A percentile compares a stretch with the other conserved stretches of the same genome.
phyloP scores from a whole-genome alignment of 37 sponge, comb jelly and placozoan genomes.

The Tethya wilhelma region DNA sequence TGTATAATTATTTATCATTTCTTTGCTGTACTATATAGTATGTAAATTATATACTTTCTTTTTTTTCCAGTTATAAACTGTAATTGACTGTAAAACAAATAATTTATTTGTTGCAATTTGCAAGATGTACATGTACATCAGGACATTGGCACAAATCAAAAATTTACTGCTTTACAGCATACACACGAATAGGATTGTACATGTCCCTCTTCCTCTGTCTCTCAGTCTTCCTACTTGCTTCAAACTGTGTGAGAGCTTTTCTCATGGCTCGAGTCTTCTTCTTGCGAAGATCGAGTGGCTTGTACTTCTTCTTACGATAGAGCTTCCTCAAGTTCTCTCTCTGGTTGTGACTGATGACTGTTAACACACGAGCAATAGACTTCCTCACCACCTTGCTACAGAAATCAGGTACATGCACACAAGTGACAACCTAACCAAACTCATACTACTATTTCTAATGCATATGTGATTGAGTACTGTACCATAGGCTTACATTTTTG shows the following conservation, averaged over 20 bases:
- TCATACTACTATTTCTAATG: neutral
- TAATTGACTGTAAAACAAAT: too few relatives aligned
- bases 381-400: slow-evolving; percentile 91
- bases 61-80: too few relatives aligned
- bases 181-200: slow-evolving; percentile 87
- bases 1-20: too few relatives aligned
- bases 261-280: slow-evolving; percentile 97
- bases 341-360: slow-evolving; percentile 92
- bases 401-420: neutral
- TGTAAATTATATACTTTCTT: too few relatives aligned
- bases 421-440: neutral
- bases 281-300: slow-evolving; percentile 92
- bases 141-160: too few relatives aligned
- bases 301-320: slow-evolving; percentile 93
- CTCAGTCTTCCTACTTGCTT: slow-evolving; percentile 77
- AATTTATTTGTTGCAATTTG: too few relatives aligned
- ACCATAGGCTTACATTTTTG: slow-evolving; percentile 82
- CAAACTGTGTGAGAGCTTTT: slow-evolving; percentile 77
- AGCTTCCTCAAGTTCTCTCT: slow-evolving; percentile 92
- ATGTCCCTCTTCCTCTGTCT: slow-evolving; percentile 89
- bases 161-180: slow-evolving; percentile 81
- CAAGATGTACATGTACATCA: too few relatives aligned
- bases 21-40: too few relatives aligned
- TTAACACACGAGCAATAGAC: slow-evolving; percentile 93
- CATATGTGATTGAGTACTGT: neutral